These are phyloP conservation scores for Desmodus rotundus DNA, from an alignment of 2,113 vertebrate species.

Conservation along the genomic window DNA sequence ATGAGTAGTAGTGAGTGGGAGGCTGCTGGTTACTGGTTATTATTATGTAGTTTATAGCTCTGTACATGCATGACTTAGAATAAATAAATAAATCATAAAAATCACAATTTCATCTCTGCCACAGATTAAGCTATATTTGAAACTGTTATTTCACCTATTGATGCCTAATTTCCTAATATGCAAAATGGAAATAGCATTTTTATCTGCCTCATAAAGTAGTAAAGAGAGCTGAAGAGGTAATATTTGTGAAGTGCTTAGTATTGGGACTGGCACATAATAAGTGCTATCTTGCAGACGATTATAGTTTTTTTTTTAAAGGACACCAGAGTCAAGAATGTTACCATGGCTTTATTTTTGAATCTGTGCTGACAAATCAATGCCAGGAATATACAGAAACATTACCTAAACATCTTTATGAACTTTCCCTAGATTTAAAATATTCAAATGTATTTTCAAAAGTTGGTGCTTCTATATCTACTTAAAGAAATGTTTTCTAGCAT, in stretches of 20 bases:
- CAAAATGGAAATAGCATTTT: background rate
- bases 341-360: background rate
- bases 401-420: background rate
- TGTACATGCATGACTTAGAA: background rate
- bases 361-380: background rate
- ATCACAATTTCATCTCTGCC: background rate
- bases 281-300: background rate
- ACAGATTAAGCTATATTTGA: background rate
- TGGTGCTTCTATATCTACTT: background rate
- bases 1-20: background rate
- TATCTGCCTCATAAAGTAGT: background rate
- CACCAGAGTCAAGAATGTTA: background rate
- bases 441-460: background rate
- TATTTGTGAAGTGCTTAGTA: background rate
- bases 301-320: background rate
- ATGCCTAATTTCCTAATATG: background rate
- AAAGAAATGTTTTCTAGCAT: background rate
- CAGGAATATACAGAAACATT: background rate
- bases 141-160: background rate
- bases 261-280: background rate
- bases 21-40: background rate
- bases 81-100: background rate
- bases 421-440: background rate
- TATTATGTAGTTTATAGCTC: background rate
- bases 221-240: background rate